Percentiles rank a stretch among this genome's conserved stretches.
Conservation (phyloP, 2,113 vertebrate species). For the Dipodomys spectabilis region DNA sequence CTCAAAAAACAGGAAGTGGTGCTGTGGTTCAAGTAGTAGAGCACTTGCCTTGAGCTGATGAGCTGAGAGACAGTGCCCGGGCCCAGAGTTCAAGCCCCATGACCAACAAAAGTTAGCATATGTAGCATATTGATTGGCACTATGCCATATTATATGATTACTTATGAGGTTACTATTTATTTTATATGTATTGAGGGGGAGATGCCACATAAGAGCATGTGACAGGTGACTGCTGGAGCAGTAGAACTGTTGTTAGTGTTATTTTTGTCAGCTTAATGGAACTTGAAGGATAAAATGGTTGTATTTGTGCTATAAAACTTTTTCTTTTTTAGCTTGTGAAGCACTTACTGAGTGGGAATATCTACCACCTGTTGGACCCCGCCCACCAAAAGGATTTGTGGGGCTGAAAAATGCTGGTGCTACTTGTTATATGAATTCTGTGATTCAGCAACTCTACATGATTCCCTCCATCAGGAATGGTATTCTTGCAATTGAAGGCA, state of each 20-base stretch:
- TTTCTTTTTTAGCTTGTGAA: slow-evolving; percentile 91
- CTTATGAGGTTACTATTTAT: too few species aligned
- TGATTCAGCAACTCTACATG: slow-evolving; percentile 99
- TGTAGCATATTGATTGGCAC: too few species aligned
- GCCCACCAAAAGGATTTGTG: slow-evolving; percentile 98
- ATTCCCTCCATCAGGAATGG: slow-evolving; percentile 98
- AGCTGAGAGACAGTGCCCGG: too few species aligned
- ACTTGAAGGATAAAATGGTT: background rate
- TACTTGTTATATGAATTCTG: slow-evolving; percentile 99
- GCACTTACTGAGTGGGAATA: slow-evolving; percentile 99
- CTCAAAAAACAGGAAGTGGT: too few species aligned
- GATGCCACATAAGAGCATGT: background rate
- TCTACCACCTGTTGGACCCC: slow-evolving; percentile 96
- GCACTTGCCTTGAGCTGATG: too few species aligned
- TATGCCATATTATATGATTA: too few species aligned
- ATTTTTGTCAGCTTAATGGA: slow-evolving; percentile 14
- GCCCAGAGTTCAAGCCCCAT: too few species aligned
- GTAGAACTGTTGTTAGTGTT: background rate
- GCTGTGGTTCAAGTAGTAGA: too few species aligned
- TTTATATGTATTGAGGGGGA: background rate
- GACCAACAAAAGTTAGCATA: too few species aligned
- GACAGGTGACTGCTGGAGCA: background rate
- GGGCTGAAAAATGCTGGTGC: slow-evolving; percentile 99
- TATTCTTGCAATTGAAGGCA: slow-evolving; percentile 98
- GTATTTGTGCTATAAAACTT: slow-evolving; percentile 37